These are phyloP conservation scores for Lordiphosa mommai DNA, from an alignment of 1,140 invertebrate genomes.

Conservation along the genomic window DNA sequence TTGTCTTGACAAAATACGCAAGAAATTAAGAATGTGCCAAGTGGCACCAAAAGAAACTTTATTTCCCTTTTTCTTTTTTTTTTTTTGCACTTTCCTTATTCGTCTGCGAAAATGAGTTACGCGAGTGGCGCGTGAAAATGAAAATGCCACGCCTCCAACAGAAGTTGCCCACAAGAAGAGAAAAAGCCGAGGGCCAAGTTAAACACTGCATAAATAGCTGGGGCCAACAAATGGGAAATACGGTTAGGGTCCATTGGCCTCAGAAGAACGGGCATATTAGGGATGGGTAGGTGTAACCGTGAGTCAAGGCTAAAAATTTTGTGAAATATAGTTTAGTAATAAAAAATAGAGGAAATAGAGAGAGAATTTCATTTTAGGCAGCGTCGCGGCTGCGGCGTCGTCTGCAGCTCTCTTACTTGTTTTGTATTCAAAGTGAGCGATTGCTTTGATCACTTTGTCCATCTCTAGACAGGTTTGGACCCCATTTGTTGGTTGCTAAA, in stretches of 20 bases:
- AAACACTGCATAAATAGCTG: constrained; percentile 70
- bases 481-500: constrained; percentile 57
- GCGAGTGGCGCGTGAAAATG: constrained; percentile 64
- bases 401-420: neutral
- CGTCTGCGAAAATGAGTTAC: constrained; percentile 68
- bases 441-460: constrained; percentile 22
- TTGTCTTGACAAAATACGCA: constrained; percentile 77
- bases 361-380: too few species aligned
- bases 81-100: constrained; percentile 19
- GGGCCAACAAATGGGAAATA: constrained; percentile 26
- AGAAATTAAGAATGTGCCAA: constrained; percentile 78
- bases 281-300: constrained; percentile 4
- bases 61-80: constrained; percentile 57
- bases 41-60: constrained; percentile 73
- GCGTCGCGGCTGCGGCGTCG: too few species aligned
- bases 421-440: neutral
- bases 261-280: too few species aligned
- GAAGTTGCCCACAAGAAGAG: constrained; percentile 4
- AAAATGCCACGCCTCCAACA: constrained; percentile 51
- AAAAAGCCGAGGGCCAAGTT: constrained; percentile 43
- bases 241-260: constrained; percentile 29
- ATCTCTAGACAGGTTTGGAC: constrained; percentile 25
- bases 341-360: too few species aligned
- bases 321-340: too few species aligned
- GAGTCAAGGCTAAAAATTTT: too few species aligned